Evolutionary conservation across 2,797 vertebrate species (phyloP), one percentile per base, ranked within the genome.

Genomic region (Salarias fasciatus): DNA sequence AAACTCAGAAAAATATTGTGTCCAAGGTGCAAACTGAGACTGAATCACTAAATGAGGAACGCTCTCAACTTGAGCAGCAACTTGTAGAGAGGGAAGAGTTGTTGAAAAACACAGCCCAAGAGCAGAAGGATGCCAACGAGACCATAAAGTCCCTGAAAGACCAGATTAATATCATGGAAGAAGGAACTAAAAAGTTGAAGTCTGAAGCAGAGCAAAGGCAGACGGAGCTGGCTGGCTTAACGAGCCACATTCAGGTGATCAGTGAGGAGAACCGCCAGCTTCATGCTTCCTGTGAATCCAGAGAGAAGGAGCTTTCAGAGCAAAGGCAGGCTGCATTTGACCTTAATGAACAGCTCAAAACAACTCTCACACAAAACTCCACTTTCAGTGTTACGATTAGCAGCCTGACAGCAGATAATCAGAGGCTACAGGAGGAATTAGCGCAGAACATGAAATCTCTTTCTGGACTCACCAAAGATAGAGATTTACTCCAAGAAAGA

Each of bases 381-480:
- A 58, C 52, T 4, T 54, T 94, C 6, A 80, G 80, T 30, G 36
- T 79, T 2, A 85, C 92, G 41, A 77, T 95, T 1, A 73, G 76
- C 12, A 69, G 66, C 42, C 82, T 96, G 5, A 80, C 79, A 1
- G 85, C 85, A 47, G 85, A 92, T 18, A 94, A 89, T 14, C 84
- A 89, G 47, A 80, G 69, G 66, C 77, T 95, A 24, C 88, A 92
- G 49, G 81, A 92, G 48, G 86, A 94, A 18, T 28, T 93, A 2
- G 65, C 69, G 8, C 58, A 81, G 3, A 92, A 82, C 63, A 77
- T 70, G 2, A 64, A 61, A 44, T 90, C 88, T 0, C 40, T 87
- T 10, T 75, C 83, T 10, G 84, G 88, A 14, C 79, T 94, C 31
- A 80, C 9, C 1, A 67, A 85, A 1, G 81, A 91, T 67, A 86